Conservation (phyloP, 2,888 invertebrate genomes). For the Tenthredo mesomela region DNA sequence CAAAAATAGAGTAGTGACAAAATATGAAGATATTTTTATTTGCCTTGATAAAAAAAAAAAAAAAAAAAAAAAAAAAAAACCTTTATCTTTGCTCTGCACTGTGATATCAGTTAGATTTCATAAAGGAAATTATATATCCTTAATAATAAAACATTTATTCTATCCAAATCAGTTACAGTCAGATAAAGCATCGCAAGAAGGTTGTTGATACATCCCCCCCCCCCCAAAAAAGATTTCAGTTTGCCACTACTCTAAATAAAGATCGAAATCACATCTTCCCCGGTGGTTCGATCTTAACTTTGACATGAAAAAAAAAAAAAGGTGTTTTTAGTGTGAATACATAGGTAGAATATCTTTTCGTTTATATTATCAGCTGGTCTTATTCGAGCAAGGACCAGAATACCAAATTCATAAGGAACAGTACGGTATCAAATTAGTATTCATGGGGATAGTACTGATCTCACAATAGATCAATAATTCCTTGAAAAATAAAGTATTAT, state of each 20-base stretch:
- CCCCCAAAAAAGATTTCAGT: slow-evolving; percentile 18
- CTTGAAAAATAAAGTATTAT: slow-evolving; percentile 40
- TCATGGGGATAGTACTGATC: slow-evolving; percentile 31
- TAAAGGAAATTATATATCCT: slow-evolving; percentile 52
- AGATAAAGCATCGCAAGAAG: background rate
- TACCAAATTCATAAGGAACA: slow-evolving; percentile 11
- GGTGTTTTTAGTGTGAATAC: slow-evolving; percentile 48
- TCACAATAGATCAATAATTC: slow-evolving; percentile 24
- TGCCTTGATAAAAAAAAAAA: too few species aligned
- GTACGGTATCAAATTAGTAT: slow-evolving; percentile 21
- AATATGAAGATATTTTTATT: slow-evolving; percentile 24
- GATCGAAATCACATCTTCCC: slow-evolving; percentile 16
- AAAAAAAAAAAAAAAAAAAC: too few species aligned
- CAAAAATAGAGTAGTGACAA: slow-evolving; percentile 50
- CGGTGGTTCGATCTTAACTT: slow-evolving; percentile 16
- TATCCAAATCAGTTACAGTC: slow-evolving; percentile 18
- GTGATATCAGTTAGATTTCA: slow-evolving; percentile 43
- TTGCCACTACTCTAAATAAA: slow-evolving; percentile 38
- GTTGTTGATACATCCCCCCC: background rate
- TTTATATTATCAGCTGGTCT: slow-evolving; percentile 19
- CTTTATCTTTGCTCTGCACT: slow-evolving; percentile 33
- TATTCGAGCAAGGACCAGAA: slow-evolving; percentile 22
- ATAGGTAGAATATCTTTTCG: slow-evolving; percentile 29
- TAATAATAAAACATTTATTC: slow-evolving; percentile 10
- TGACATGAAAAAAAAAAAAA: background rate